Conservation (phyloP, 2,888 invertebrate genomes). For the Nyleta sp. region DNA sequence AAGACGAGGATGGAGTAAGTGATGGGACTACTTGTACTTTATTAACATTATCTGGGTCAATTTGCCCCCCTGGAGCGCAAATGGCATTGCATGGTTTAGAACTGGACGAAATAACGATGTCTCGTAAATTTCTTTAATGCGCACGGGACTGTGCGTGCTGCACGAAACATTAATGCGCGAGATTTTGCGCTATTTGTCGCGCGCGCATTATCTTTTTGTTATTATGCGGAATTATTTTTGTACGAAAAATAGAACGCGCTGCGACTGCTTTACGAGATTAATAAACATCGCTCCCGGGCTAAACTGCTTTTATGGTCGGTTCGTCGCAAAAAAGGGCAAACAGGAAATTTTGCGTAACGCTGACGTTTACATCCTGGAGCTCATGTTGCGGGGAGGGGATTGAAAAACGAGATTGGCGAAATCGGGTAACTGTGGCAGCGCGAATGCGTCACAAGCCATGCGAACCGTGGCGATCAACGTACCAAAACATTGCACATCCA, state of each 20-base stretch:
- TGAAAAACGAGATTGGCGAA: conserved; percentile 70
- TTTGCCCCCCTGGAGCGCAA: conserved; percentile 38
- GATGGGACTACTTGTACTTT: conserved; percentile 40
- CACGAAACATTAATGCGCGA: conserved; percentile 40
- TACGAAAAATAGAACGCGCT: not conserved
- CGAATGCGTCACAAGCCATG: conserved; percentile 69
- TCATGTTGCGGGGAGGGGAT: not conserved
- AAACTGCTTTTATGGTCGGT: conserved; percentile 1
- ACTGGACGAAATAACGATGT: conserved; percentile 47
- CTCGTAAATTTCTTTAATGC: conserved; percentile 52
- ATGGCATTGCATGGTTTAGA: conserved; percentile 38
- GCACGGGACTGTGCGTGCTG: conserved; percentile 25
- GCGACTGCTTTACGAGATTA: conserved; percentile 20
- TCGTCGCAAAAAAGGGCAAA: not conserved
- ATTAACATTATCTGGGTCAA: conserved; percentile 60
- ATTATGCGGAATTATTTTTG: conserved; percentile 23
- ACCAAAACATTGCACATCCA: conserved; percentile 81
- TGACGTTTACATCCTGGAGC: conserved; percentile 6
- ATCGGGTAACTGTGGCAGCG: conserved; percentile 73
- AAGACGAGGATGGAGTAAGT: conserved; percentile 27
- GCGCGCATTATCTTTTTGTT: conserved; percentile 23
- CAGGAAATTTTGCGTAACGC: conserved; percentile 4
- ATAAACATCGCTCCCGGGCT: not conserved
- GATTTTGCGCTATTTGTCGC: conserved; percentile 24
- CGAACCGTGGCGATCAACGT: conserved; percentile 78